Evolutionary conservation across 2,888 invertebrate genomes (phyloP).

Genomic region (Autographa pulchrina): DNA sequence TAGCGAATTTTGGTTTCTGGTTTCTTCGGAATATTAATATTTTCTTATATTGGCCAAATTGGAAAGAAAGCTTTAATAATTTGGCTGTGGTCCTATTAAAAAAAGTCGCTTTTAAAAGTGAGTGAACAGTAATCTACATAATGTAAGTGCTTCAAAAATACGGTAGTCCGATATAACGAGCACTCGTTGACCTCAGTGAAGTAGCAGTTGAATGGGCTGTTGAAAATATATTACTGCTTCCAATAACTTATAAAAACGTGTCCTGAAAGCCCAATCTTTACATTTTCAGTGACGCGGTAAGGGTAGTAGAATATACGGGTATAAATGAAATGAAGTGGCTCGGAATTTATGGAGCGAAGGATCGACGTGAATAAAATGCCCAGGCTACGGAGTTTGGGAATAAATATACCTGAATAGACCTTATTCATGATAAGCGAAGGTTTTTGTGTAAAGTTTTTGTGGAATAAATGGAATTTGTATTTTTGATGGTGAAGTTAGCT

Average conservation of each 20-base stretch:
- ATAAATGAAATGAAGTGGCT: conserved; percentile 1
- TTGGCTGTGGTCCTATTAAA: not conserved
- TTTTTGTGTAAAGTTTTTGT: not conserved
- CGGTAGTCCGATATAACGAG: not conserved
- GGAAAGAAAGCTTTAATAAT: too few relatives aligned
- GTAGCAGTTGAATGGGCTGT: not conserved
- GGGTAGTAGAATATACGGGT: not conserved
- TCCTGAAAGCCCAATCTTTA: not conserved
- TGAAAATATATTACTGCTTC: not conserved
- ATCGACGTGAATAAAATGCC: not conserved
- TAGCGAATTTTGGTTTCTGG: not conserved
- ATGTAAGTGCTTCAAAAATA: not conserved
- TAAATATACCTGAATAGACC: not conserved
- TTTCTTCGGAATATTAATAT: not conserved
- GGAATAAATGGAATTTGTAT: not conserved
- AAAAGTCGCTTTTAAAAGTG: not conserved
- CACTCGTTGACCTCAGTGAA: not conserved
- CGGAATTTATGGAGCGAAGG: conserved; percentile 2
- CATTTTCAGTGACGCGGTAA: not conserved
- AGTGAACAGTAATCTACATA: not conserved
- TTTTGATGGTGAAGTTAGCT: too few relatives aligned
- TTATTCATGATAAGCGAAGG: not conserved
- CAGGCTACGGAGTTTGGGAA: not conserved
- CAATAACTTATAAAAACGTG: conserved; percentile 1
- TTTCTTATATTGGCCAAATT: too few relatives aligned